Evolutionary conservation across 2,888 invertebrate genomes (phyloP).

Genomic region (Ditula angustiorana): DNA sequence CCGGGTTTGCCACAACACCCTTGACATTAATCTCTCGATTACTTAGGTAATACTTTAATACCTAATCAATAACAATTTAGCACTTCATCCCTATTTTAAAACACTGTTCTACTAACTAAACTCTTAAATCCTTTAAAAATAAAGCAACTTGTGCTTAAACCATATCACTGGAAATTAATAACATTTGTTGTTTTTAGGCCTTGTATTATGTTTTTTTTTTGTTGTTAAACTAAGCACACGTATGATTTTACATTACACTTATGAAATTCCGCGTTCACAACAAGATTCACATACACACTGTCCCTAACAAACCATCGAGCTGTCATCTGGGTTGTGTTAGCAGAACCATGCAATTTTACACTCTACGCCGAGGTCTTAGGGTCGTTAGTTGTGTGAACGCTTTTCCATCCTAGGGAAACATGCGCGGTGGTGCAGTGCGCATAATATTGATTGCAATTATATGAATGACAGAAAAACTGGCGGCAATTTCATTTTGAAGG

Average conservation of each 20-base stretch:
- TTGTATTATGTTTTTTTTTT: slow-evolving; percentile 4
- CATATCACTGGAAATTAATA: neutral
- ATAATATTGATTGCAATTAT: slow-evolving; percentile 81
- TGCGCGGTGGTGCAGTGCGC: slow-evolving; percentile 83
- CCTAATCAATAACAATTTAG: slow-evolving; percentile 2
- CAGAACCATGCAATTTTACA: slow-evolving; percentile 38
- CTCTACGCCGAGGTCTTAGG: slow-evolving; percentile 41
- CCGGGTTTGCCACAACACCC: slow-evolving; percentile 33
- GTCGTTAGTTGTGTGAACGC: slow-evolving; percentile 46
- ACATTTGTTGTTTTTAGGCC: neutral
- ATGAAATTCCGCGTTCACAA: slow-evolving; percentile 54
- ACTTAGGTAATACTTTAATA: slow-evolving; percentile 14
- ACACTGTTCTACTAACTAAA: neutral
- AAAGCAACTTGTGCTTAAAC: neutral
- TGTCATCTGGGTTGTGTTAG: slow-evolving; percentile 68
- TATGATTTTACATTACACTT: slow-evolving; percentile 15
- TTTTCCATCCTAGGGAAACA: slow-evolving; percentile 61
- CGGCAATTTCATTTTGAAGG: slow-evolving; percentile 66
- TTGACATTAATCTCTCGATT: slow-evolving; percentile 32
- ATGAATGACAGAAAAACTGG: slow-evolving; percentile 72
- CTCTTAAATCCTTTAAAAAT: neutral
- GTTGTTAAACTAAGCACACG: slow-evolving; percentile 1
- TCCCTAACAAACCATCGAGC: slow-evolving; percentile 61
- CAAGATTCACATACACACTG: slow-evolving; percentile 71
- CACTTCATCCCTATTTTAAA: slow-evolving; percentile 12